phyloP scores from a whole-genome alignment of 1,140 invertebrate genomes.

The Heterodera schachtii region DNA sequence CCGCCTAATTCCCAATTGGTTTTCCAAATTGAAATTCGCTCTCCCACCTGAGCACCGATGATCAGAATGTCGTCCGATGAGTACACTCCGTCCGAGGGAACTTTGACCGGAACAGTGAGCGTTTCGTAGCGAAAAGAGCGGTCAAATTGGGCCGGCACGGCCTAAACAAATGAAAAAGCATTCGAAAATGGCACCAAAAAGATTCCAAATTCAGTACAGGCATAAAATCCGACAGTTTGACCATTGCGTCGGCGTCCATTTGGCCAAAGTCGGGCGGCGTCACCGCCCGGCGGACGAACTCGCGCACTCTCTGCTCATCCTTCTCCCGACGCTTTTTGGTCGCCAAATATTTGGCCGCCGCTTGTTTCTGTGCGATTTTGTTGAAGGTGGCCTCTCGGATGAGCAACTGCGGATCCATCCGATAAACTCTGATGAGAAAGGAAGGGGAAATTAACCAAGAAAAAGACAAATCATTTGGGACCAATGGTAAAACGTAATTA shows the following conservation, averaged over 20 bases:
- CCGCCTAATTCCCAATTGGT: too few relatives aligned
- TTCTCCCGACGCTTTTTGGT: neutral
- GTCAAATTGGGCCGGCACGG: slow-evolving; percentile 10
- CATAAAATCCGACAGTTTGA: slow-evolving; percentile 23
- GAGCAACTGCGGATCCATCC: slow-evolving; percentile 18
- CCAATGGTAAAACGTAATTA: neutral
- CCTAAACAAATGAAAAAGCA: neutral
- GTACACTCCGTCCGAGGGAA: slow-evolving; percentile 10
- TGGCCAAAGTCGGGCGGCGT: slow-evolving; percentile 10
- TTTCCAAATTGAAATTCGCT: too few relatives aligned
- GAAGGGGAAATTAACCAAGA: neutral
- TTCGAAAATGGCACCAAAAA: too few relatives aligned
- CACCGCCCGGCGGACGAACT: neutral
- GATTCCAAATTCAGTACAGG: neutral
- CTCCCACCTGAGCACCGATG: slow-evolving; percentile 18
- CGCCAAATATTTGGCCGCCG: slow-evolving; percentile 14
- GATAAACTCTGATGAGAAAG: slow-evolving; percentile 16
- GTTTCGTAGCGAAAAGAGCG: slow-evolving; percentile 10
- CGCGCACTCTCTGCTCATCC: neutral
- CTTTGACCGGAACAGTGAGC: slow-evolving; percentile 7
- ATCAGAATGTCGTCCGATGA: slow-evolving; percentile 18
- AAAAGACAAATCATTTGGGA: neutral
- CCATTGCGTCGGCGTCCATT: slow-evolving; percentile 11
- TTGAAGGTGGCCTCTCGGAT: slow-evolving; percentile 17
- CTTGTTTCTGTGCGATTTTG: slow-evolving; percentile 19